Percentiles rank a stretch among this genome's conserved stretches.
phyloP scores from a whole-genome alignment of 2,113 vertebrate genomes.

The Fukomys damarensis region DNA sequence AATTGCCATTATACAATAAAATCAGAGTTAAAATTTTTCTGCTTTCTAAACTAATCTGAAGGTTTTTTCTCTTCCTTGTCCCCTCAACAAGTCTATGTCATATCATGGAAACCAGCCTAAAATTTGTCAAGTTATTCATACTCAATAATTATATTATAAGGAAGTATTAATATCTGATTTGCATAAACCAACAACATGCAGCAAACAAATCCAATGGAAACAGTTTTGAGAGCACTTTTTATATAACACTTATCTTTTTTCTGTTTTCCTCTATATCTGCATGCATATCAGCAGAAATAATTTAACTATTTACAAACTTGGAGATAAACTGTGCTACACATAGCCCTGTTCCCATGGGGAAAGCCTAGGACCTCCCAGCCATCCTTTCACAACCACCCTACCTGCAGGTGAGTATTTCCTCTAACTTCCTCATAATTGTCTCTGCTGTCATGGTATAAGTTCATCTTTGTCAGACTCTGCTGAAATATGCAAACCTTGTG shows the following conservation, averaged over 20 bases:
- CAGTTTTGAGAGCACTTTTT: neutral
- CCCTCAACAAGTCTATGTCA: neutral
- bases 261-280: neutral
- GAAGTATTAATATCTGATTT: neutral
- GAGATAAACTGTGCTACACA: neutral
- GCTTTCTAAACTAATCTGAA: neutral
- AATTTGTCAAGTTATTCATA: neutral
- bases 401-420: neutral
- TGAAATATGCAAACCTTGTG: slow-evolving; percentile 52
- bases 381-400: neutral
- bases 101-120: neutral
- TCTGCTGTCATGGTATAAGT: neutral
- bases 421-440: slow-evolving; percentile 38
- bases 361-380: neutral
- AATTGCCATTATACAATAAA: neutral
- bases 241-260: neutral
- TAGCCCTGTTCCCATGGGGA: neutral
- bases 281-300: neutral
- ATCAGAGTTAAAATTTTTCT: neutral
- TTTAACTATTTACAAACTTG: neutral
- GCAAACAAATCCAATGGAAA: neutral
- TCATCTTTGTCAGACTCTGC: slow-evolving; percentile 32
- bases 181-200: neutral
- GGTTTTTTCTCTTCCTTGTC: neutral
- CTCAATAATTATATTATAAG: neutral